These are phyloP conservation scores for Chloroceryle amazona DNA, from an alignment of 2,797 vertebrate genomes.

Conservation along the genomic window DNA sequence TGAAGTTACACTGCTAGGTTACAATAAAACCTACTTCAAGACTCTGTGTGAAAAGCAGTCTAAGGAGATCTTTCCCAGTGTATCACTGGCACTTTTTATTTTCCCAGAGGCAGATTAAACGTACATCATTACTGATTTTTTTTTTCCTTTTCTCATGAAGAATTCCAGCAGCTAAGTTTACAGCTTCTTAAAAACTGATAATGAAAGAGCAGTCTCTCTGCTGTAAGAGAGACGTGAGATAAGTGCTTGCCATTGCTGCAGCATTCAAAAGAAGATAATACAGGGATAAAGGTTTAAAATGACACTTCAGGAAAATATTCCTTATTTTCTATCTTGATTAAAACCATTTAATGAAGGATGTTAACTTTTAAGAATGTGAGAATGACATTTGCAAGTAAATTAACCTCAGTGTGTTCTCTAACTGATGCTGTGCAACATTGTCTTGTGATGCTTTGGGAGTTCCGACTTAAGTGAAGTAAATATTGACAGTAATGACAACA, in stretches of 20 bases:
- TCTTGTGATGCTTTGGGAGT: not conserved
- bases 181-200: slow-evolving; percentile 61
- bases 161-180: slow-evolving; percentile 63
- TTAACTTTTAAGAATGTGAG: slow-evolving; percentile 27
- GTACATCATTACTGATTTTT: slow-evolving; percentile 48
- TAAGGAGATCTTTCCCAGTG: slow-evolving; percentile 66
- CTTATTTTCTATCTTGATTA: slow-evolving; percentile 54
- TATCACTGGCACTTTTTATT: slow-evolving; percentile 74
- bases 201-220: slow-evolving; percentile 64
- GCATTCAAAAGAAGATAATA: slow-evolving; percentile 52
- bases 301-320: slow-evolving; percentile 51
- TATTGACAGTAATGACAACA: not conserved
- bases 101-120: slow-evolving; percentile 71
- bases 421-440: not conserved
- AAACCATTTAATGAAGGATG: slow-evolving; percentile 25
- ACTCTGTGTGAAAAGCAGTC: slow-evolving; percentile 43
- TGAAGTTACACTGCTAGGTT: slow-evolving; percentile 51
- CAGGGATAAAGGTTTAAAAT: slow-evolving; percentile 61
- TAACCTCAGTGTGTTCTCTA: not conserved
- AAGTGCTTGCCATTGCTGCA: slow-evolving; percentile 46
- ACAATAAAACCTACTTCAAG: slow-evolving; percentile 43
- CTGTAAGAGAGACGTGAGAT: slow-evolving; percentile 40
- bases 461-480: slow-evolving; percentile 3
- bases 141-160: not conserved
- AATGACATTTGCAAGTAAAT: slow-evolving; percentile 49